Conservation (phyloP, 2,888 invertebrate species). For the Caradrina clavipalpis region DNA sequence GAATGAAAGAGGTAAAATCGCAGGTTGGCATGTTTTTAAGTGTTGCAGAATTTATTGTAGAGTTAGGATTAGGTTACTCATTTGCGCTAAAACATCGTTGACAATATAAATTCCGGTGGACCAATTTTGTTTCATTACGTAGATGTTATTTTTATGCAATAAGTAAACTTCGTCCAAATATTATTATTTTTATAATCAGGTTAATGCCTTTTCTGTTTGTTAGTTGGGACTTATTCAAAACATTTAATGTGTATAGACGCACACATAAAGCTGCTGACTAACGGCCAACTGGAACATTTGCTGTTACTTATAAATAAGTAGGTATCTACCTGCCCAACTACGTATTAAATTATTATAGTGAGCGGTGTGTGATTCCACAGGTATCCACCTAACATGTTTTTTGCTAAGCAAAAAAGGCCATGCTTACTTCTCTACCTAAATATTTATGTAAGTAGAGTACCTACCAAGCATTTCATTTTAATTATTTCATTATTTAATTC, state of each 20-base stretch:
- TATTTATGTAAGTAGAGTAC: neutral
- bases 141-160: conserved; percentile 3
- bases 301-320: conserved; percentile 18
- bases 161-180: neutral
- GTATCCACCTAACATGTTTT: neutral
- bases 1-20: neutral
- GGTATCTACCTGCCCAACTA: neutral
- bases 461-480: neutral
- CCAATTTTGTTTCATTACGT: neutral
- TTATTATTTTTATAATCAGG: conserved; percentile 22
- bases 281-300: conserved; percentile 41
- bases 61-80: neutral
- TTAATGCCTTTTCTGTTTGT: conserved; percentile 36
- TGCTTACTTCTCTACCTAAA: neutral
- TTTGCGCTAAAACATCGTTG: neutral
- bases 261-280: conserved; percentile 32
- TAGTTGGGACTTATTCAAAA: conserved; percentile 26
- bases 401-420: neutral
- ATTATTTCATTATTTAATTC: no score
- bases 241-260: conserved; percentile 33
- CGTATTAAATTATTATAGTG: neutral
- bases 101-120: neutral
- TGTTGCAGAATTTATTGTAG: no score
- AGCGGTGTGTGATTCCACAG: neutral
- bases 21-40: no score